Base-by-base conservation (phyloP, 2,888 invertebrate species). In the Chydorus sphaericus region DNA sequence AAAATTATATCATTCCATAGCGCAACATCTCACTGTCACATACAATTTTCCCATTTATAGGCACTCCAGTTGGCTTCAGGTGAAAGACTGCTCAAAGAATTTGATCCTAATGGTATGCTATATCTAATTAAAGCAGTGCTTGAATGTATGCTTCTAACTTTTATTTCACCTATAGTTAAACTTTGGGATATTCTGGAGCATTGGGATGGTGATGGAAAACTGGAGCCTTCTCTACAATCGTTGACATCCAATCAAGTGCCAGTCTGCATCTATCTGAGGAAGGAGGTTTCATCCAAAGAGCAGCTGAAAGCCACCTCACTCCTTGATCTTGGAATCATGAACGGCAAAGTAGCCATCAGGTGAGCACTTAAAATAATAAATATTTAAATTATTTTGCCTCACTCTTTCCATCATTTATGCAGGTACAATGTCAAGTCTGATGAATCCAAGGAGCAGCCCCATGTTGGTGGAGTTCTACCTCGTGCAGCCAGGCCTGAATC, bases 331-430 rank as follows among this genome's bases (percentile, higher is more conserved):
- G 55, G 36, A 14, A 48, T 55, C 18, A 20, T 20, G 23, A 33
- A 39, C 30, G 55, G 55, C 14, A 55, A 55, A 20, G 55, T 37
- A 18, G 55, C 49, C 26, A 48, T 55, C 6, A 31, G 55, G 55
- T 55, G 37, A 3, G 14, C 5, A 16, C 28, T 16, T 44, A 10
- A 8, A n/a, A n/a, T 54, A 11, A 10, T 16, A 48, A 29, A 48
- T 23, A 18, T 30, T 30, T 16, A 14, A 33, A 14, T 30, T 7
- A 14, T 2, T 50, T n/a, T 10, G 30, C 8, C 10, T 44, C 29
- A 30, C 20, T 33, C 36, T 28, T 30, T 26, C 23, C 10, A 31
- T 23, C n/a, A 2, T 4, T 10, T 50, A n/a, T 30, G n/a, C 18
- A 55, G 55, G 11, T 55, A 49, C 31, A 23, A 23, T 5, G 31